Percentiles rank a stretch among this genome's conserved stretches.
phyloP scores from a whole-genome alignment of 2,888 invertebrate genomes.

The Ganaspis brasiliensis region DNA sequence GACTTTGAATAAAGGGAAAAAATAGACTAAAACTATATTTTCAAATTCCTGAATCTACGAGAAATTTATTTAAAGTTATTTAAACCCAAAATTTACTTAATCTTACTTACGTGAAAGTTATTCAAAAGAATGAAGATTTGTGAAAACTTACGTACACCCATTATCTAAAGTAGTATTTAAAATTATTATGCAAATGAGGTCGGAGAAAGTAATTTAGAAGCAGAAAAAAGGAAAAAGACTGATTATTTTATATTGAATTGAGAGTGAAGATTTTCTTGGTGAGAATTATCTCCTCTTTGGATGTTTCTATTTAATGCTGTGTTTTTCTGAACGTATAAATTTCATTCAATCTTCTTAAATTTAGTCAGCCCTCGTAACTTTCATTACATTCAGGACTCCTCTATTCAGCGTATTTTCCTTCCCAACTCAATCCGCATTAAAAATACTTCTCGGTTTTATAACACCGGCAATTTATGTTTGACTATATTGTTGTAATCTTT shows the following conservation, averaged over 20 bases:
- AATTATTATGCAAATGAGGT: not conserved
- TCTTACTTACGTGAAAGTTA: not conserved
- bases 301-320: constrained; percentile 15
- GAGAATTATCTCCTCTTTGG: not conserved
- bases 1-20: no score
- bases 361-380: not conserved
- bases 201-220: not conserved
- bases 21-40: no score
- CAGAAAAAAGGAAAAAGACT: not conserved
- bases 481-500: not conserved
- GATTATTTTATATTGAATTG: constrained; percentile 15
- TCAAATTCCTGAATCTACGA: no score
- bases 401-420: not conserved
- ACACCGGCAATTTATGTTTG: not conserved
- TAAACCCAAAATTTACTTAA: not conserved
- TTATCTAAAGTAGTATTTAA: not conserved
- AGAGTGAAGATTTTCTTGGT: constrained; percentile 6
- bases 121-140: not conserved
- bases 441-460: not conserved
- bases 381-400: constrained; percentile 12
- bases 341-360: constrained; percentile 11
- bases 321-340: constrained; percentile 6
- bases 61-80: not conserved
- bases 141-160: not conserved
- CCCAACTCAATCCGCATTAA: constrained; percentile 5